A percentile compares a stretch with the other conserved stretches of the same genome.
Evolutionary conservation across 2,888 invertebrate genomes (phyloP).

Genomic region (Phalera bucephala): DNA sequence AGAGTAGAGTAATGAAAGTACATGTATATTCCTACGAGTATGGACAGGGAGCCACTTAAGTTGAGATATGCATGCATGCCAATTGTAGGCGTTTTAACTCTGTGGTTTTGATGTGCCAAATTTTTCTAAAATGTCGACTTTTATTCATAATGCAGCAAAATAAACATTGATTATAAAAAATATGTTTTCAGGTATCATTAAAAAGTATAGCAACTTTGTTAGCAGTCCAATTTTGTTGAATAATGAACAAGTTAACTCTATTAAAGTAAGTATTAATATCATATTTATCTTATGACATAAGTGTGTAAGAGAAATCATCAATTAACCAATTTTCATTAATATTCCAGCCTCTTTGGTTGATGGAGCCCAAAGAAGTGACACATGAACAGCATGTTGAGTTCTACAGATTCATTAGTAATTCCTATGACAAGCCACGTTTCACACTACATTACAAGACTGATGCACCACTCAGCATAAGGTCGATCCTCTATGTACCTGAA

Average conservation of each 20-base stretch:
- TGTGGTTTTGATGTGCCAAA: no score
- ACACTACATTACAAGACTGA: conserved; percentile 96
- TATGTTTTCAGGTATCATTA: conserved; percentile 87
- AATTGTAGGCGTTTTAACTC: no score
- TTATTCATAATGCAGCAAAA: no score
- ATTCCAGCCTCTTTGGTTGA: conserved; percentile 93
- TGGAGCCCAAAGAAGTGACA: conserved; percentile 94
- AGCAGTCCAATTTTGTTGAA: conserved; percentile 96
- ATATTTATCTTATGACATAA: not conserved
- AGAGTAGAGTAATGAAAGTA: no score
- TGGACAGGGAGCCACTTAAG: no score
- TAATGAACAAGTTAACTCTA: conserved; percentile 93
- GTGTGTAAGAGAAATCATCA: no score
- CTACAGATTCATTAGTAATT: conserved; percentile 93
- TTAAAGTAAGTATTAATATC: conserved; percentile 83
- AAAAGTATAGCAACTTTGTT: conserved; percentile 99
- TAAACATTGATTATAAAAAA: no score
- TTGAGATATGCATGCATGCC: no score
- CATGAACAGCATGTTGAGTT: conserved; percentile 95
- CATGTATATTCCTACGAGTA: no score
- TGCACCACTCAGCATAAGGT: conserved; percentile 94
- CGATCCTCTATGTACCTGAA: conserved; percentile 96
- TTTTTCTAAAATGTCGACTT: no score
- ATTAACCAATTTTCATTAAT: conserved; percentile 2
- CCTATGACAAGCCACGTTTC: conserved; percentile 94